A percentile compares a stretch with the other conserved stretches of the same genome.
These are phyloP conservation scores for Bombus turneri DNA, from an alignment of 1,140 invertebrate genomes.

Conservation along the genomic window DNA sequence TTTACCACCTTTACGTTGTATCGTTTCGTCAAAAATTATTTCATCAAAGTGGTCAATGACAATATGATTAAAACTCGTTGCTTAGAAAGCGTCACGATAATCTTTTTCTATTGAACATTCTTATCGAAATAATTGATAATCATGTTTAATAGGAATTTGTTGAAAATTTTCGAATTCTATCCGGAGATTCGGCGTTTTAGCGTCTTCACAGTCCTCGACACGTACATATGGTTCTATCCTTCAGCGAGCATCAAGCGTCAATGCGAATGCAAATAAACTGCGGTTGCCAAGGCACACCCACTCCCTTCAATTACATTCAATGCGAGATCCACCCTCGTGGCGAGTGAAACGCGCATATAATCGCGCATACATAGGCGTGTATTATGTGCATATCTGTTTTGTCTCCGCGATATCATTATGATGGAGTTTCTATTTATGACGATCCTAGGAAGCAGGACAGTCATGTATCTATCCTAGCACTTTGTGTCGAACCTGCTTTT, in stretches of 20 bases:
- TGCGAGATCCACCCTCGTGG: not conserved
- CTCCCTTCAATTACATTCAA: constrained; percentile 36
- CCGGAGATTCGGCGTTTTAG: not conserved
- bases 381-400: constrained; percentile 47
- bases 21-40: too few relatives aligned
- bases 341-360: constrained; percentile 33
- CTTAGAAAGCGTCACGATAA: not conserved
- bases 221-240: not conserved
- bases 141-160: too few relatives aligned
- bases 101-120: not conserved
- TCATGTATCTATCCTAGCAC: constrained; percentile 1
- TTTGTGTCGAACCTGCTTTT: constrained; percentile 6
- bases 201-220: not conserved
- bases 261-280: constrained; percentile 40
- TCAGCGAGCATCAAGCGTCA: not conserved
- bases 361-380: constrained; percentile 26
- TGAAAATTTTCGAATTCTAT: not conserved
- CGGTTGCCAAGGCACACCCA: constrained; percentile 29
- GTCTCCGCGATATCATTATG: constrained; percentile 59
- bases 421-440: constrained; percentile 57
- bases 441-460: constrained; percentile 27
- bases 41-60: not conserved
- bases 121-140: too few relatives aligned
- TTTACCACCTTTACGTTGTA: too few relatives aligned
- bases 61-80: not conserved